Conservation (phyloP, 2,797 vertebrate genomes). For the Rhinella marina region DNA sequence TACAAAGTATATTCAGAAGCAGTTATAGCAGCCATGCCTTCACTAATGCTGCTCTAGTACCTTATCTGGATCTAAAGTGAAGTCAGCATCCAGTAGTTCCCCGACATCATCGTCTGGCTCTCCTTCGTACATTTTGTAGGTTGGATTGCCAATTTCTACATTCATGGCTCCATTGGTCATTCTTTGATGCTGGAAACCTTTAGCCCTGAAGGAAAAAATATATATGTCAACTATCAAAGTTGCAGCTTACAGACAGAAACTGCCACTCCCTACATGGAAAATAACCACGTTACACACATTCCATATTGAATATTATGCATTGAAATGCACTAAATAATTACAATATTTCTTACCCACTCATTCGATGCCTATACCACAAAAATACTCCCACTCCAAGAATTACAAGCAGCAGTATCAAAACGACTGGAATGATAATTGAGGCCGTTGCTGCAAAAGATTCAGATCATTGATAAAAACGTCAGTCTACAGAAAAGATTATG, state of each 20-base stretch:
- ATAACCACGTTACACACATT: no score
- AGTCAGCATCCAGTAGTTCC: constrained; percentile 90
- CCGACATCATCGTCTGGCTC: constrained; percentile 90
- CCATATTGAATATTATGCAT: background rate
- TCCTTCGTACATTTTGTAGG: constrained; percentile 94
- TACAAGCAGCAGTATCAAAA: constrained; percentile 82
- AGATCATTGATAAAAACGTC: constrained; percentile 6
- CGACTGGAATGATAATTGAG: constrained; percentile 85
- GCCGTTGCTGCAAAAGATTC: constrained; percentile 76
- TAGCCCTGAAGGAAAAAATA: constrained; percentile 76
- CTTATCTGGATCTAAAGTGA: constrained; percentile 92
- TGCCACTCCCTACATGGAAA: background rate
- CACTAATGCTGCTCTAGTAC: constrained; percentile 68
- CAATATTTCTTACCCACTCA: constrained; percentile 84
- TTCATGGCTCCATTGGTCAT: constrained; percentile 96
- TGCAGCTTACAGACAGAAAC: background rate
- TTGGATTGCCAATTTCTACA: constrained; percentile 93
- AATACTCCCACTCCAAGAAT: constrained; percentile 81
- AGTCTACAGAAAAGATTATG: background rate
- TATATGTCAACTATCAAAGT: background rate
- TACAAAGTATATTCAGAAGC: background rate
- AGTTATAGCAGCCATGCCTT: background rate
- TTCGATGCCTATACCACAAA: constrained; percentile 89
- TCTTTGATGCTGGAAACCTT: constrained; percentile 94
- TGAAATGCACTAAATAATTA: background rate